Conservation (phyloP, 2,888 invertebrate species). For the Hemistola chrysoprasaria region DNA sequence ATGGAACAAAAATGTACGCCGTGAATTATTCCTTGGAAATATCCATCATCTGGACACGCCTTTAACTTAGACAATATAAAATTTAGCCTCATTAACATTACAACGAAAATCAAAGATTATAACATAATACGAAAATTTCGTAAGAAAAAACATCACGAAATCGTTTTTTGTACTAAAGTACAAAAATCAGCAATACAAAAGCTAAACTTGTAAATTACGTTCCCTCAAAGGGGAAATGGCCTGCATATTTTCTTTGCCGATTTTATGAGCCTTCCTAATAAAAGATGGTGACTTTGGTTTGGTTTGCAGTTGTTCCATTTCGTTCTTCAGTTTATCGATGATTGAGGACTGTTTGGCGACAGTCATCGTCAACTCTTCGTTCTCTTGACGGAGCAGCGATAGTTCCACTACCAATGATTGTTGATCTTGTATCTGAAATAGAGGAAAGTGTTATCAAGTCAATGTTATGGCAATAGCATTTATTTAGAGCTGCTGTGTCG, state of each 20-base stretch:
- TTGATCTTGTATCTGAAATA: slow-evolving; percentile 69
- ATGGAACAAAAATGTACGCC: too few relatives aligned
- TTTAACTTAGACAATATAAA: too few relatives aligned
- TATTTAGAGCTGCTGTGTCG: too few relatives aligned
- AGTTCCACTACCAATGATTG: slow-evolving; percentile 73
- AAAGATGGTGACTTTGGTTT: slow-evolving; percentile 69
- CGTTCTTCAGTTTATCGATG: slow-evolving; percentile 70
- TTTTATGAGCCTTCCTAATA: slow-evolving; percentile 59
- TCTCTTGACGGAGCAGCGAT: slow-evolving; percentile 72
- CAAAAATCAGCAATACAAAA: too few relatives aligned
- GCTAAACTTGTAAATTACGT: slow-evolving; percentile 50
- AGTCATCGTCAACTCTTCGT: slow-evolving; percentile 69
- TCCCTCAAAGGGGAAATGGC: slow-evolving; percentile 71
- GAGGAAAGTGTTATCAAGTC: background rate
- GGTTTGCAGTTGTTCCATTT: slow-evolving; percentile 54
- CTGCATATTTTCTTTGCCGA: slow-evolving; percentile 72
- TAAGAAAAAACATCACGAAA: background rate
- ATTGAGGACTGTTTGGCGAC: slow-evolving; percentile 70
- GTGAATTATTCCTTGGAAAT: too few relatives aligned
- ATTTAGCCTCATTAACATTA: too few relatives aligned
- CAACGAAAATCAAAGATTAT: too few relatives aligned
- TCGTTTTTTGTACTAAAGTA: too few relatives aligned
- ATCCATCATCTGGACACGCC: too few relatives aligned
- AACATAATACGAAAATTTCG: too few relatives aligned
- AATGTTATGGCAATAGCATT: too few relatives aligned